These are phyloP conservation scores for Enoplosus armatus DNA, from an alignment of 2,797 vertebrate genomes.

Conservation along the genomic window DNA sequence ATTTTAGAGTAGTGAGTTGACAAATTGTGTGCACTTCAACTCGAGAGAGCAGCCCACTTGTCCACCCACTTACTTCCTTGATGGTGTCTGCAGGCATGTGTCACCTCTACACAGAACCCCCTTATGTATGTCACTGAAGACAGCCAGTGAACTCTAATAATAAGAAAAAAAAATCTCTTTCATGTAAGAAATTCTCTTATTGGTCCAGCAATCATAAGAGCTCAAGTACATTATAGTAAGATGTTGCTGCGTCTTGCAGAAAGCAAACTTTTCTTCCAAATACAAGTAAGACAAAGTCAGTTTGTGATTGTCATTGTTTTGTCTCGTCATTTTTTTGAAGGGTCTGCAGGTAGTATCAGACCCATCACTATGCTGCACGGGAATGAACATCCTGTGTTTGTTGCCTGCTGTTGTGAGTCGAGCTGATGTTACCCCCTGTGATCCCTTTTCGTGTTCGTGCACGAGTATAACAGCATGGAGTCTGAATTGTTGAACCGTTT, in stretches of 20 bases:
- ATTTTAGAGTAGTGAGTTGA: slow-evolving; percentile 30
- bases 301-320: slow-evolving; percentile 42
- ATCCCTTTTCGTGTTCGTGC: slow-evolving; percentile 49
- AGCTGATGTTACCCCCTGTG: slow-evolving; percentile 42
- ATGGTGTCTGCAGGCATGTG: slow-evolving; percentile 21
- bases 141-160: not conserved
- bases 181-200: slow-evolving; percentile 5
- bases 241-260: slow-evolving; percentile 10
- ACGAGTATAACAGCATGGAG: slow-evolving; percentile 58
- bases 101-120: slow-evolving; percentile 18
- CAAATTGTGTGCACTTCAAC: slow-evolving; percentile 37
- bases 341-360: slow-evolving; percentile 28
- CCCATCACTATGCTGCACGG: slow-evolving; percentile 56
- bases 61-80: slow-evolving; percentile 23
- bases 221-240: not conserved
- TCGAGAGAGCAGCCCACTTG: slow-evolving; percentile 27
- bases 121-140: not conserved
- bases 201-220: not conserved
- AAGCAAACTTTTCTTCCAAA: slow-evolving; percentile 16
- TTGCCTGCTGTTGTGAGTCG: slow-evolving; percentile 39
- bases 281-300: slow-evolving; percentile 21
- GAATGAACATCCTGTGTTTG: slow-evolving; percentile 62
- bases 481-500: slow-evolving; percentile 28
- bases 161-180: not conserved
- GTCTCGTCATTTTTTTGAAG: slow-evolving; percentile 25